Evolutionary conservation across 2,113 vertebrate genomes (phyloP), one percentile per base, ranked within the genome.

Genomic region (Rana temporaria): DNA sequence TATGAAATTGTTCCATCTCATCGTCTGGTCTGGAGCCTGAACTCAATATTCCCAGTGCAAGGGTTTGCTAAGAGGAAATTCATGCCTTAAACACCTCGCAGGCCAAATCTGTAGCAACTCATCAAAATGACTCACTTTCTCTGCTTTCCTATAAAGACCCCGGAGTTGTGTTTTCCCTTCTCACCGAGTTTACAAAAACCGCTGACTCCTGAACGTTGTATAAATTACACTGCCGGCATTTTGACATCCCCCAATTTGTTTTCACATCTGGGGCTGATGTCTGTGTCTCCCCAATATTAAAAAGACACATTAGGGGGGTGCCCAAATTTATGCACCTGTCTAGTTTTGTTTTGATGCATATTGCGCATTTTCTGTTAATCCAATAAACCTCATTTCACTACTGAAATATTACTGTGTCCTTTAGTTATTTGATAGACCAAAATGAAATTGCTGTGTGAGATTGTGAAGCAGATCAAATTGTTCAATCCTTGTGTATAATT

Each of bases 41-140:
- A 88, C 0, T 84, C 87, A 59, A 87, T 87, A 89, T 87, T 89
- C 89, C 88, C 88, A 55, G 0, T 19, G 88, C 0, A 42, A 73
- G 87, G 69, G 68, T 85, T 65, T 78, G 0, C 57, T 24, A 65
- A 63, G 85, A 87, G 89, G 89, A 89, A 88, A 90, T 90, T 77
- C 90, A 56, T 90, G 90, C 89, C 88, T 88, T 88, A 85, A 90
- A 90, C 90, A 88, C 90, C 89, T 90, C 3, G n/a, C 79, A 3
- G 86, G 56, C 88, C 1, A 85, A 59, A 57, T 84, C 84, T 67
- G 73, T 73, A 83, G 86, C 89, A 86, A 90, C 85, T 85, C 89
- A 79, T 87, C 86, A 1, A 87, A 81, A 89, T 90, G 89, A 88
- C 73, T 56, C 62, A 78, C 75, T 71, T 63, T 86, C 87, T 89